Conservation (phyloP, 2,113 vertebrate species). For the Neolamprologus modestus region DNA sequence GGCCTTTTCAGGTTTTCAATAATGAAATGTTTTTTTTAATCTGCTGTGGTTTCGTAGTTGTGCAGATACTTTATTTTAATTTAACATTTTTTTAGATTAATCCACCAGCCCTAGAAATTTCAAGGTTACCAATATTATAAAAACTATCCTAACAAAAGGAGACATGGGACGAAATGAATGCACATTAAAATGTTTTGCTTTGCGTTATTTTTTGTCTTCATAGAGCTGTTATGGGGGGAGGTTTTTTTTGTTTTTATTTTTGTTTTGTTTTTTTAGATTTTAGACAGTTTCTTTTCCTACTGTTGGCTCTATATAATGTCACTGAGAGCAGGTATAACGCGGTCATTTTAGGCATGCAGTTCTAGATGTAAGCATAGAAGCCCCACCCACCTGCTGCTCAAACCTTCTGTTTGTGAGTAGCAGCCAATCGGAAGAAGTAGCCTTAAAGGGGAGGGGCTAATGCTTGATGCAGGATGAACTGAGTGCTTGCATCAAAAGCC, state of each 20-base stretch:
- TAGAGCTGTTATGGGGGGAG: background rate
- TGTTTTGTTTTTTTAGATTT: background rate
- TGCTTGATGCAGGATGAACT: background rate
- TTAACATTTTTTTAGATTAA: fast-evolving
- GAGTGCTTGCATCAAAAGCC: background rate
- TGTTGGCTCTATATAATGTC: background rate
- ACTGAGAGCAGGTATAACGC: fast-evolving
- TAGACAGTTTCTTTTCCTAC: fast-evolving
- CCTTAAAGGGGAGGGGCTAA: background rate
- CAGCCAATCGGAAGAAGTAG: too few relatives aligned
- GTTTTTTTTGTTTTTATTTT: fast-evolving
- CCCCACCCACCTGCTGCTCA: background rate
- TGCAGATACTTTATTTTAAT: background rate
- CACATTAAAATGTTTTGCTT: background rate
- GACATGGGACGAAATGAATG: background rate
- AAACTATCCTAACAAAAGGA: background rate
- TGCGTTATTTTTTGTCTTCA: fast-evolving
- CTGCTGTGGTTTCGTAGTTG: background rate
- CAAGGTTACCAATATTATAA: background rate
- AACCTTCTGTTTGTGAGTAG: background rate
- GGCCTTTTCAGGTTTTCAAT: fast-evolving
- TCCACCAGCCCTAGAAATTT: background rate
- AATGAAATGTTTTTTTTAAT: fast-evolving
- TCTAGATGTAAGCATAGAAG: background rate
- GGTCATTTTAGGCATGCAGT: background rate